Evolutionary conservation across 2,797 vertebrate species (phyloP), one percentile per base, ranked within the genome.

Genomic region (Cryptoprocta ferox): DNA sequence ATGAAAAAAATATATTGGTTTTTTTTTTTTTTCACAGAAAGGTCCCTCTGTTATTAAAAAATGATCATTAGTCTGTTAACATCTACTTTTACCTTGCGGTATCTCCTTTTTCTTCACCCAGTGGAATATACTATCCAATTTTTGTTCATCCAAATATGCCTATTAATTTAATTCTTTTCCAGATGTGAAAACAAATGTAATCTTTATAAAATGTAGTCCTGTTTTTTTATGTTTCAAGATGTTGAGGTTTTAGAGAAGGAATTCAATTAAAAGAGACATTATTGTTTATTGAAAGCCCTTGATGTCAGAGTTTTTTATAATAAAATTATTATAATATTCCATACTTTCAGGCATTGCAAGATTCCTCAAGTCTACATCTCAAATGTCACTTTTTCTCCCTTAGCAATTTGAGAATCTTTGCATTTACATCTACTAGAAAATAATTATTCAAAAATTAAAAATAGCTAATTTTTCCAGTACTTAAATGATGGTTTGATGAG

Each of bases 11-110:
- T 18, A 87, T 94, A 94, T 92, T 30, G 16, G 16, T 85, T 32
- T 95, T 97, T 96, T 93, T 97, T n/a, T 42, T n/a, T 97, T 96
- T 32, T 79, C 91, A 63, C 73, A 65, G 94, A 98, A 98, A 98
- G 79, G 83, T 97, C 97, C 82, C 76, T 92, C 76, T 97, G 56
- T 97, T 98, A 95, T 97, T 98, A 97, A 97, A 97, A 98, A 97
- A 97, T 96, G 93, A 98, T 98, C 93, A 97, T 98, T 97, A 98
- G 96, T 97, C 96, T 94, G 94, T 98, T 98, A 97, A 98, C 97
- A 97, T 98, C 87, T 95, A 95, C 91, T 95, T 97, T 61, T 91
- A 97, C 91, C 88, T 95, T 42, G 19, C 6, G 0, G 95, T 97
- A 18, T 85, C 97, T 85, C 92, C 35, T 3, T 95, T 97, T 93